Conservation (phyloP, 2,888 invertebrate genomes). For the Ceratothoa steindachneri region DNA sequence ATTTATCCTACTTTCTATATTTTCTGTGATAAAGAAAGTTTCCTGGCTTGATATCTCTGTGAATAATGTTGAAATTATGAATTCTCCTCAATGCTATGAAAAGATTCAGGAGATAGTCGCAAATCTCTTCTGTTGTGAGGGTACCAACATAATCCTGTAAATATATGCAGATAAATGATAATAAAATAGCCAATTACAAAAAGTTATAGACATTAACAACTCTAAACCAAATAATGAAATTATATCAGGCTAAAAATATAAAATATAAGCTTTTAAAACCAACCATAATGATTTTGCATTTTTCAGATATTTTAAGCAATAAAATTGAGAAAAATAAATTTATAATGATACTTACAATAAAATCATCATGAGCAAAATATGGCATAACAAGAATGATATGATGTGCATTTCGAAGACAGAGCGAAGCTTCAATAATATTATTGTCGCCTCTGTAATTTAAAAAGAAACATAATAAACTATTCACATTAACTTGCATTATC, state of each 20-base stretch:
- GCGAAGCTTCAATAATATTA: slow-evolving; percentile 74
- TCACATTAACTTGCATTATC: too few relatives aligned
- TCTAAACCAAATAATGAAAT: too few relatives aligned
- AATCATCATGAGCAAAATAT: slow-evolving; percentile 75
- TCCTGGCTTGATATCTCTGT: slow-evolving; percentile 84
- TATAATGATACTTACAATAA: slow-evolving; percentile 68
- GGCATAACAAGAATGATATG: slow-evolving; percentile 86
- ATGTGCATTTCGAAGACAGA: slow-evolving; percentile 71
- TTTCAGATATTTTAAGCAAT: too few relatives aligned
- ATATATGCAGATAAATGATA: background rate
- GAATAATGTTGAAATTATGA: slow-evolving; percentile 78
- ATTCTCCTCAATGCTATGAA: slow-evolving; percentile 72
- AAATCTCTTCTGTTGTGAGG: slow-evolving; percentile 67
- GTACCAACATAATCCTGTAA: slow-evolving; percentile 69
- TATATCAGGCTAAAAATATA: too few relatives aligned
- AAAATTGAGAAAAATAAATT: too few relatives aligned
- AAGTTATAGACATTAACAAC: too few relatives aligned
- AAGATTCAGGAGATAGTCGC: slow-evolving; percentile 74
- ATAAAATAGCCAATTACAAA: too few relatives aligned
- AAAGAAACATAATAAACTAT: too few relatives aligned
- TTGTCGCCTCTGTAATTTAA: slow-evolving; percentile 64
- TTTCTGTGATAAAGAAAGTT: slow-evolving; percentile 81
- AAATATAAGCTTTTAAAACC: too few relatives aligned
- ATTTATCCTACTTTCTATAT: slow-evolving; percentile 57
- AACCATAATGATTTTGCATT: too few relatives aligned